Conservation (phyloP, 2,888 invertebrate genomes). For the Drosophila ochracea region DNA sequence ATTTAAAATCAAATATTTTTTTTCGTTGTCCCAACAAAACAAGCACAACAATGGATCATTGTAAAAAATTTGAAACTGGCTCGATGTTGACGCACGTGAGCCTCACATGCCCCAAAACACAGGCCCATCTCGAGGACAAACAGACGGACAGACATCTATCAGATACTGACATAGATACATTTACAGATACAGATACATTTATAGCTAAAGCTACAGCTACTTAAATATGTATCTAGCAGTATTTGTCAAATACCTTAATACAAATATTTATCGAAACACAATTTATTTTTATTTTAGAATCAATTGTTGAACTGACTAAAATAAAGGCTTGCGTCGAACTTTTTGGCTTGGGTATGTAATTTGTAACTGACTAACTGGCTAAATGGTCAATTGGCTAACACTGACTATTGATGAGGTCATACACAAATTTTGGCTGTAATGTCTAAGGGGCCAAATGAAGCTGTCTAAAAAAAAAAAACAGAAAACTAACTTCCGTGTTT, state of each 20-base stretch:
- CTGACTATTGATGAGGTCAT: constrained; percentile 49
- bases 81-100: constrained; percentile 65
- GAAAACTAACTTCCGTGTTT: not conserved
- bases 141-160: constrained; percentile 20
- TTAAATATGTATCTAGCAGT: not conserved
- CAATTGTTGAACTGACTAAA: constrained; percentile 67
- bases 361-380: constrained; percentile 19
- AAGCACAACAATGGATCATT: constrained; percentile 58
- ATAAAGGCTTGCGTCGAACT: constrained; percentile 17
- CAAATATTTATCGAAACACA: not conserved
- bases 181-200: not conserved
- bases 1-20: constrained; percentile 61
- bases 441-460: constrained; percentile 23
- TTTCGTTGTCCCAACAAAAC: constrained; percentile 37
- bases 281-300: constrained; percentile 47
- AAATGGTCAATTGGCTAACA: constrained; percentile 4
- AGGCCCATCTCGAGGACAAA: constrained; percentile 59
- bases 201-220: not conserved
- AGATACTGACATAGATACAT: constrained; percentile 23
- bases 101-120: constrained; percentile 65
- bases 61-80: constrained; percentile 55
- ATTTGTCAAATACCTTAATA: not conserved
- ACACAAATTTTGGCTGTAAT: constrained; percentile 19
- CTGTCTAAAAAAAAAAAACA: not conserved
- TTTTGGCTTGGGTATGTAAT: constrained; percentile 33